Conservation (phyloP, 35 echinoderm and acorn worm species). For the Patiria miniata region DNA sequence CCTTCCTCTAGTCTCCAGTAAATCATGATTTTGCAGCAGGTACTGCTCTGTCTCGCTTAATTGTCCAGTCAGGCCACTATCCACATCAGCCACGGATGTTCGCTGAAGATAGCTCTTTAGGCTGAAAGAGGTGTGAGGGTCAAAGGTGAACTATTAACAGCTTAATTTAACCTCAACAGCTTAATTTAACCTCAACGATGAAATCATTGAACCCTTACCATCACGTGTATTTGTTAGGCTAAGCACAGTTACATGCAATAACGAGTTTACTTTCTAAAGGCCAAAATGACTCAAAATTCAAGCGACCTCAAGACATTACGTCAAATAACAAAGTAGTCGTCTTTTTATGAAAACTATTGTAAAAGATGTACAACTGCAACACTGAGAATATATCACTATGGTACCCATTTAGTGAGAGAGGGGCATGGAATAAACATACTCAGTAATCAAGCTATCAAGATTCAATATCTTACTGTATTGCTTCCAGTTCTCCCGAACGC, state of each 20-base stretch:
- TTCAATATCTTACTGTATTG: conserved; percentile 18
- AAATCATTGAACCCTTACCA: neutral
- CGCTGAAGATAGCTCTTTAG: conserved; percentile 1
- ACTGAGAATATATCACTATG: neutral
- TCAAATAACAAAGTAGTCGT: neutral
- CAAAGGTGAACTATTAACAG: neutral
- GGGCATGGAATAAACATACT: neutral
- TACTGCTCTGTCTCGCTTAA: conserved; percentile 7
- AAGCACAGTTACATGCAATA: neutral
- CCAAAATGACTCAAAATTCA: neutral
- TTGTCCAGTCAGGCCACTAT: neutral
- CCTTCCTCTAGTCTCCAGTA: neutral
- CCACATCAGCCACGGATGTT: neutral
- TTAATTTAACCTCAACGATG: too few relatives aligned
- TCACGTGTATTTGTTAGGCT: neutral
- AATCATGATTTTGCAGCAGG: conserved; percentile 2
- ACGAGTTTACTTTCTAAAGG: neutral
- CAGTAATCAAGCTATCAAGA: neutral
- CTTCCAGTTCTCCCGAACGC: conserved; percentile 26
- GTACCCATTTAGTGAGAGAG: neutral
- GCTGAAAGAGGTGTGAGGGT: neutral
- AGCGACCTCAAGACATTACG: neutral
- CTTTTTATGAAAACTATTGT: conserved; percentile 15
- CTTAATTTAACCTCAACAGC: conserved; percentile 2
- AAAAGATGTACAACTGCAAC: neutral